Base-by-base conservation (phyloP, 2,888 invertebrate genomes). In the Eumacrocentrus americanus region DNA sequence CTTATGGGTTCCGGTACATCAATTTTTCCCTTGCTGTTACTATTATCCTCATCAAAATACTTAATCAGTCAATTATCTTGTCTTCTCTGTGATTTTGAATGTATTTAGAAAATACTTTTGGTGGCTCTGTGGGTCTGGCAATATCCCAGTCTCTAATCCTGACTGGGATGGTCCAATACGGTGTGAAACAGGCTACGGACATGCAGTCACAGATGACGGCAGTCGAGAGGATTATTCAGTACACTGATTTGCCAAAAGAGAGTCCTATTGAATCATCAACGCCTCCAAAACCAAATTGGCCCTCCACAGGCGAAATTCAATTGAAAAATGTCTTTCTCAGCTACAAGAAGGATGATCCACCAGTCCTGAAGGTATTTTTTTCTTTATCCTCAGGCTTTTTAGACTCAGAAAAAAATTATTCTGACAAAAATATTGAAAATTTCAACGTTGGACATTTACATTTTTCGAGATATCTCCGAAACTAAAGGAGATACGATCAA, bases 141-240 rank as follows among this genome's bases (percentile, higher is more conserved):
- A 84, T 91, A 61, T 88, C 90, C 22, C 90, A 90, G 65, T 87
- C 89, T 48, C 79, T 89, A 59, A 87, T 88, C 62, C 75, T 93
- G 56, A 89, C 91, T 44, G 92, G 91, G 61, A 89, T 91, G 87
- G 85, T 92, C 62, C 91, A 92, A 75, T 89, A 89, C 81, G 91
- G 91, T 2, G 86, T 92, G 47, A 84, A 90, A 63, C 91, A 91
- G 74, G 86, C 88, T 38, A 89, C 91, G 0, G 92, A 93, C 73
- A 87, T 88, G 4, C 82, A 89, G 58, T 86, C 88, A 7, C 87
- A 90, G 67, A 89, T 91, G 88, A 89, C 89, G 0, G 87, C 89
- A 34, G 93, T 94, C 0, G 94, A 94, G 76, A 84, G 94, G 40
- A 87, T 94, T 1, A 76, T 91, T 2, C 91, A 94, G 73, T 95